Conservation (phyloP, 2,113 vertebrate genomes). For the Hyaena hyaena region DNA sequence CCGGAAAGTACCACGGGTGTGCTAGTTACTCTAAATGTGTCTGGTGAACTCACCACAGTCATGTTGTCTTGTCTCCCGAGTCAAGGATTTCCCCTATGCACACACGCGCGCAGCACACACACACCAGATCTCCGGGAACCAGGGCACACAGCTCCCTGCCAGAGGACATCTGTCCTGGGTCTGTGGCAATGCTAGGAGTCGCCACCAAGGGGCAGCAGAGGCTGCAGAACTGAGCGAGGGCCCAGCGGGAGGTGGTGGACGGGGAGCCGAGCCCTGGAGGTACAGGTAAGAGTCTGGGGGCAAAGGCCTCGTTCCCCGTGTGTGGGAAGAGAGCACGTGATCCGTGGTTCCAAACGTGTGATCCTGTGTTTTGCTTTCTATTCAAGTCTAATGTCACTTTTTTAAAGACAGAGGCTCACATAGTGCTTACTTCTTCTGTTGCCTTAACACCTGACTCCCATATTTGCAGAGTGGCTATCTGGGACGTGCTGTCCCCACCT, state of each 20-base stretch:
- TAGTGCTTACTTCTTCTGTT: not conserved
- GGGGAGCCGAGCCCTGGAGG: not conserved
- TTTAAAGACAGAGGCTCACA: not conserved
- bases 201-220: constrained; percentile 59
- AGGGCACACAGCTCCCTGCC: too few relatives aligned
- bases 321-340: not conserved
- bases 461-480: not conserved
- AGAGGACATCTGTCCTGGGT: accelerated
- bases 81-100: not conserved
- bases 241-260: not conserved
- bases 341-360: not conserved
- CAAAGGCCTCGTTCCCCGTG: not conserved
- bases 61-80: not conserved
- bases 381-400: not conserved
- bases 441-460: not conserved
- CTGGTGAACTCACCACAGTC: not conserved
- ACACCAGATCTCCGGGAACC: too few relatives aligned
- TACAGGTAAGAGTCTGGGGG: accelerated
- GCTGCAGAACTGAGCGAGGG: not conserved
- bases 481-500: too few relatives aligned
- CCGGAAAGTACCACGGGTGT: not conserved
- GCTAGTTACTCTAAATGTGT: not conserved
- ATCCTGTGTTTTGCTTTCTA: not conserved
- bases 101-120: not conserved
- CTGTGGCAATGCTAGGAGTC: not conserved